phyloP scores from a whole-genome alignment of 2,797 vertebrate genomes.

The Delichon dasypus region DNA sequence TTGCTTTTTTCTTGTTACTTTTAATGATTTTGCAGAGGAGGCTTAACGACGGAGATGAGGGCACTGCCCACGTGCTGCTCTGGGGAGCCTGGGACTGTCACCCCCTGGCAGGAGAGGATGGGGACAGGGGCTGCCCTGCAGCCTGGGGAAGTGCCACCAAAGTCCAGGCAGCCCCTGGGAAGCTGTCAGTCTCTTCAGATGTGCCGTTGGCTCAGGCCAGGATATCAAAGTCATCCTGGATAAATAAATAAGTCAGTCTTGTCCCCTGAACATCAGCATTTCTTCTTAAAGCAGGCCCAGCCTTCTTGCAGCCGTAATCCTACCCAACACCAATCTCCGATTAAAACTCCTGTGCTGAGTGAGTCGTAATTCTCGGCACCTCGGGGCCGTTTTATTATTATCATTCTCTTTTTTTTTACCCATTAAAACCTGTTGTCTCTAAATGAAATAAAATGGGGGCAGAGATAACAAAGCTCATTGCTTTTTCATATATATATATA shows the following conservation, averaged over 20 bases:
- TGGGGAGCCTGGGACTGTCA: not conserved
- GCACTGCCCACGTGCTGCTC: not conserved
- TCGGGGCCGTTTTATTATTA: not conserved
- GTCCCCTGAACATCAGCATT: not conserved
- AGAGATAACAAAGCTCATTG: slow-evolving; percentile 17
- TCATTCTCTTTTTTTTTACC: not conserved
- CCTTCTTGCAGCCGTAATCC: not conserved
- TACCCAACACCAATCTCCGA: not conserved
- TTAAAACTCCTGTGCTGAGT: slow-evolving; percentile 25
- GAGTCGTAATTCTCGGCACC: slow-evolving; percentile 6
- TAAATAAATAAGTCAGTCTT: not conserved
- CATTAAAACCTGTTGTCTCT: slow-evolving; percentile 18
- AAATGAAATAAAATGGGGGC: slow-evolving; percentile 9
- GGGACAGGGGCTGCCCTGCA: not conserved
- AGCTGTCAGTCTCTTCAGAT: not conserved
- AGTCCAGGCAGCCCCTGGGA: not conserved
- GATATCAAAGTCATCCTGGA: not conserved
- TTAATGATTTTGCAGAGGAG: not conserved
- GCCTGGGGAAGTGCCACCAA: not conserved
- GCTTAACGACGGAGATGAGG: not conserved
- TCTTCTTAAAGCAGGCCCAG: not conserved
- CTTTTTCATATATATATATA: not conserved
- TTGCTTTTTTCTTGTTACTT: not conserved
- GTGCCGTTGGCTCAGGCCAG: not conserved
- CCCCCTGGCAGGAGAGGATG: not conserved